A percentile compares a stretch with the other conserved stretches of the same genome.
phyloP scores from a whole-genome alignment of 1,140 invertebrate genomes.

The Leptoteleia sp. region DNA sequence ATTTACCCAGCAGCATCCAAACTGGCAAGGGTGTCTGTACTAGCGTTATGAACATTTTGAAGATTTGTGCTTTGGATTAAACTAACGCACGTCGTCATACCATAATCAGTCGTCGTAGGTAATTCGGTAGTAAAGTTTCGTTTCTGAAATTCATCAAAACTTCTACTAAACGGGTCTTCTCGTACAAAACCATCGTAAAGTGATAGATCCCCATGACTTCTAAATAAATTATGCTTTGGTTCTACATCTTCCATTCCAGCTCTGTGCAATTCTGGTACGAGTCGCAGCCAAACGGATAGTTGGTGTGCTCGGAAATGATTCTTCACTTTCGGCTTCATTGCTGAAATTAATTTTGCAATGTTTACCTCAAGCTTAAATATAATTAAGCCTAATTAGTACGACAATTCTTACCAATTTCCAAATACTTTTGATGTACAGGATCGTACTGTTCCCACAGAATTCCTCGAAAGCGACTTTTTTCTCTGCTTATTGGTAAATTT shows the following conservation, averaged over 20 bases:
- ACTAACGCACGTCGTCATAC: constrained; percentile 82
- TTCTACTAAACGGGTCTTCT: constrained; percentile 87
- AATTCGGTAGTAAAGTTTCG: constrained; percentile 82
- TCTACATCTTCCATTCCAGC: constrained; percentile 93
- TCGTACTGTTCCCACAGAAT: constrained; percentile 95
- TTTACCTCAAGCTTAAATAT: too few relatives aligned
- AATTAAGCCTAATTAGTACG: too few relatives aligned
- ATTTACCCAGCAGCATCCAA: constrained; percentile 87
- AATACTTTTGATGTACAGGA: constrained; percentile 93
- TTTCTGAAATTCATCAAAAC: constrained; percentile 78
- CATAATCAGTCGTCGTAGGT: constrained; percentile 81
- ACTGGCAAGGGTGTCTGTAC: constrained; percentile 87
- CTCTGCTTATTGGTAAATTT: constrained; percentile 87
- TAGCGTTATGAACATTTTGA: constrained; percentile 83
- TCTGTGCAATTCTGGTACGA: constrained; percentile 95
- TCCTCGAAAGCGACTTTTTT: constrained; percentile 90
- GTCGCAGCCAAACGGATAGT: constrained; percentile 94
- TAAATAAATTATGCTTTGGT: constrained; percentile 90
- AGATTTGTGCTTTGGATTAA: constrained; percentile 81
- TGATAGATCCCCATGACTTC: constrained; percentile 89
- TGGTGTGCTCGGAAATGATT: constrained; percentile 97
- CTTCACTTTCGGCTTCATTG: constrained; percentile 93
- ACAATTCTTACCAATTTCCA: constrained; percentile 92
- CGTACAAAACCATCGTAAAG: constrained; percentile 91
- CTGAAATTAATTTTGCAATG: constrained; percentile 80